Evolutionary conservation across 23 tunicate genomes (phyloP), one percentile per base, ranked within the genome.

Genomic region (Styela clava): DNA sequence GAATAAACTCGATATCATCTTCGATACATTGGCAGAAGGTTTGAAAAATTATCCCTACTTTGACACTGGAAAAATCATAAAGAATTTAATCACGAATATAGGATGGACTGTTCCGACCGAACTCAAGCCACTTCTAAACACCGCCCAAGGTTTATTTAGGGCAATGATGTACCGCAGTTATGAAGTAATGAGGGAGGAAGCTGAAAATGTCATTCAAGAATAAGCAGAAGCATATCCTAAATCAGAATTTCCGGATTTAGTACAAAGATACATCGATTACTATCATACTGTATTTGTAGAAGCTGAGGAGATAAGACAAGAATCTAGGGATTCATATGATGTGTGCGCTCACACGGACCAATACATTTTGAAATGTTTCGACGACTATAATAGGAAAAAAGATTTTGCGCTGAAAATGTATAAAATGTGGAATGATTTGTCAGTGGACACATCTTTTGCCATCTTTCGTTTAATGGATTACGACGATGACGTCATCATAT

Each of bases 191-290:
- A 71, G 32, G 3, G 35, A 27, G 27, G 37, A 33, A 26, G 23
- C 34, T 21, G 24, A 16, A 16, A 3, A 26, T 29, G 3, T 71
- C 35, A 34, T 32, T 5, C 27, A 7, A 27, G 77, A 5, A 27
- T 71, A 71, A 12, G 7, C 27, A 31, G 3, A 16, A 12, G 77
- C 35, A 18, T 71, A 28, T 32, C 77, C 77, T 2, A 12, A 27
- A 71, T 71, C 77, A 71, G 34, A 71, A 71, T 71, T 71, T 30
- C 77, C 77, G 3, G 24, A 33, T 35, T 16, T 71, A 21, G 77
- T n/a, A 3, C 32, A 28, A 35, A 33, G 77, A 3, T 71, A 71
- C 34, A n/a, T 71, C 5, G 77, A 27, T 26, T 71, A 5, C 9
- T 44, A 44, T 44, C 56, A 44, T 12, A 44, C 56, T 5, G 12